Evolutionary conservation across 2,113 vertebrate genomes (phyloP).

Genomic region (Turdus rufiventris): DNA sequence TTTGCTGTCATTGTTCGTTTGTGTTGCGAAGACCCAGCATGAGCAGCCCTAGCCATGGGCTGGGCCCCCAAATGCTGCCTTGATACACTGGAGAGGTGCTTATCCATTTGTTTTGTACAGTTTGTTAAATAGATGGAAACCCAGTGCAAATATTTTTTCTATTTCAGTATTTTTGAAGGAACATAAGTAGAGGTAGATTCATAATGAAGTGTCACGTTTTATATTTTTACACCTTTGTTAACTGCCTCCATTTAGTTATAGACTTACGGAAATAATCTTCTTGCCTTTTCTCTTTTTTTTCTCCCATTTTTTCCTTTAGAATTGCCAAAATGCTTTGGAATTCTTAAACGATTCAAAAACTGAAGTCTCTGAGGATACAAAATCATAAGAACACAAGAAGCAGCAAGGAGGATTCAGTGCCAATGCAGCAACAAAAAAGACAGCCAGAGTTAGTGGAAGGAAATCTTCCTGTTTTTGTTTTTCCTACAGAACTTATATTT

Average conservation of each 20-base stretch:
- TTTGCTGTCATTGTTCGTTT: background rate
- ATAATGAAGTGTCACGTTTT: background rate
- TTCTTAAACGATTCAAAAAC: slow-evolving; percentile 72
- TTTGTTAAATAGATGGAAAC: background rate
- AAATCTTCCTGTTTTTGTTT: slow-evolving; percentile 98
- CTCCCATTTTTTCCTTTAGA: slow-evolving; percentile 39
- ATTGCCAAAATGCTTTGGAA: slow-evolving; percentile 79
- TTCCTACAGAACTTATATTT: slow-evolving; percentile 97
- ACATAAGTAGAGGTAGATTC: background rate
- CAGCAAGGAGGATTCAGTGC: slow-evolving; percentile 84
- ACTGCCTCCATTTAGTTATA: background rate
- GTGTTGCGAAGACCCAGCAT: background rate
- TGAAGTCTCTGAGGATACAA: slow-evolving; percentile 67
- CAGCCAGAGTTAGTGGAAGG: slow-evolving; percentile 98
- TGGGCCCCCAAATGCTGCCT: background rate
- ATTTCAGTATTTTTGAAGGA: background rate
- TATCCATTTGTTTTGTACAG: background rate
- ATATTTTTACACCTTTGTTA: background rate
- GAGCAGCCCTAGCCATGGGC: background rate
- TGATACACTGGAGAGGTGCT: background rate
- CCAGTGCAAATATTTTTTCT: background rate
- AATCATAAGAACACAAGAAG: slow-evolving; percentile 74
- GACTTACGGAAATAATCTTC: slow-evolving; percentile 40
- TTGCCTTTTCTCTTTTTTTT: slow-evolving; percentile 30
- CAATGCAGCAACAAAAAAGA: slow-evolving; percentile 98